These are phyloP conservation scores for Rhagium mordax DNA, from an alignment of 2,888 invertebrate genomes.

Conservation along the genomic window DNA sequence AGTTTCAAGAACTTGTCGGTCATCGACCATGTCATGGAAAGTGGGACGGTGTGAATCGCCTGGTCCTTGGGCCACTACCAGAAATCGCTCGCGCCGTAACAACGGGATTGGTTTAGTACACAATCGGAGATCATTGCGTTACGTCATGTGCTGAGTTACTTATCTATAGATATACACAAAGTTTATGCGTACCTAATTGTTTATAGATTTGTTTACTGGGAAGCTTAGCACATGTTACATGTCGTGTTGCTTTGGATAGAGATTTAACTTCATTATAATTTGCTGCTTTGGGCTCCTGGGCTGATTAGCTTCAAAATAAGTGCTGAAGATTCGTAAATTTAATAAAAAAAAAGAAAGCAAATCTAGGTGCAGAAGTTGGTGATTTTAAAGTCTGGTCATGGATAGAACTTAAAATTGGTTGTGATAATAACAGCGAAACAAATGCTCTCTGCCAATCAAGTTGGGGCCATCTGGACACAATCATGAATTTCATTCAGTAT, in stretches of 20 bases:
- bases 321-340: too few relatives aligned
- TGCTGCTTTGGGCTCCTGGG: too few relatives aligned
- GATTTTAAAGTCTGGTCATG: too few relatives aligned
- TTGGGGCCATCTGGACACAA: too few relatives aligned
- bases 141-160: conserved; percentile 13
- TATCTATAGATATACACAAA: conserved; percentile 1
- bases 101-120: conserved; percentile 27
- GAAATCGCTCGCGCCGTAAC: conserved; percentile 46
- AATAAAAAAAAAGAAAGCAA: too few relatives aligned
- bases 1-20: conserved; percentile 45
- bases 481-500: too few relatives aligned
- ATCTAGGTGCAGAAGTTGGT: too few relatives aligned
- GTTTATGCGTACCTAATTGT: conserved; percentile 3
- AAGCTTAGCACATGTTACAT: too few relatives aligned
- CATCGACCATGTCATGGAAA: conserved; percentile 58
- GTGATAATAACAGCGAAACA: too few relatives aligned
- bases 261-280: background rate
- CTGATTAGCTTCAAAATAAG: too few relatives aligned
- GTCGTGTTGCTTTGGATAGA: background rate
- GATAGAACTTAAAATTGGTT: too few relatives aligned
- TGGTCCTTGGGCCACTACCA: conserved; percentile 54
- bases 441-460: too few relatives aligned
- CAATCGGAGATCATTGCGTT: conserved; percentile 34
- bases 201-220: conserved; percentile 1
- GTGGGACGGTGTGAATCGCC: conserved; percentile 55